Evolutionary conservation across 2,797 vertebrate genomes (phyloP).

Genomic region (Galagoides demidoff): DNA sequence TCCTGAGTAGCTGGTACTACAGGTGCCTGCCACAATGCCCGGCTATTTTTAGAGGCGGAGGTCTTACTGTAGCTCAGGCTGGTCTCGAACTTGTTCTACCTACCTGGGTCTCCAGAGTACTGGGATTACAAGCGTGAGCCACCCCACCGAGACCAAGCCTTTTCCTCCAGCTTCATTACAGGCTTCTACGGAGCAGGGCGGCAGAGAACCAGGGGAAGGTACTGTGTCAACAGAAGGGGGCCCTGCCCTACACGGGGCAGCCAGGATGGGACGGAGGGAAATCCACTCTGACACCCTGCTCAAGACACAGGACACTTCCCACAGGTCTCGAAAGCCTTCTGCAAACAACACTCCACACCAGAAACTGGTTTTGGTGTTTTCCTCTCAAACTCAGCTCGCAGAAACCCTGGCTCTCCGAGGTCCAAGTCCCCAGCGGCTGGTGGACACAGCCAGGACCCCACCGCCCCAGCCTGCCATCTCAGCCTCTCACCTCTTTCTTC

Average conservation of each 20-base stretch:
- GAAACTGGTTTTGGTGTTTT: rapidly evolving
- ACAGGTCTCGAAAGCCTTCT: rapidly evolving
- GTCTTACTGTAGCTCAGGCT: too few species aligned
- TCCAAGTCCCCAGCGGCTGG: rapidly evolving
- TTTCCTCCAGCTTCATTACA: not conserved
- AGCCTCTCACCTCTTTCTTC: constrained; percentile 94
- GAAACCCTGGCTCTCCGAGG: not conserved
- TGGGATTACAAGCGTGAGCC: too few species aligned
- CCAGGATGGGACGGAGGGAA: not conserved
- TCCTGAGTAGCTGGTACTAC: too few species aligned
- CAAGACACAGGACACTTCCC: not conserved
- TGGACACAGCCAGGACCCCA: rapidly evolving
- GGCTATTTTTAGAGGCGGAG: too few species aligned
- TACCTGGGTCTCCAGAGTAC: too few species aligned
- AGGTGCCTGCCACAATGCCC: too few species aligned
- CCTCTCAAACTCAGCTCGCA: too few species aligned
- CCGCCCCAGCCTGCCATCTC: rapidly evolving
- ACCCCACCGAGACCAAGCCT: too few species aligned
- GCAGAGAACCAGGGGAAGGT: too few species aligned
- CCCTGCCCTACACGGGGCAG: not conserved
- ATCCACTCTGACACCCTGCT: not conserved
- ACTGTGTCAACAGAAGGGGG: not conserved
- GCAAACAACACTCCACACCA: rapidly evolving
- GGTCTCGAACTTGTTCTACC: too few species aligned
- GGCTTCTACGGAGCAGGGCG: rapidly evolving